Evolutionary conservation across 2,888 invertebrate species (phyloP), one percentile per base, ranked within the genome.

Genomic region (Leistus spinibarbis): DNA sequence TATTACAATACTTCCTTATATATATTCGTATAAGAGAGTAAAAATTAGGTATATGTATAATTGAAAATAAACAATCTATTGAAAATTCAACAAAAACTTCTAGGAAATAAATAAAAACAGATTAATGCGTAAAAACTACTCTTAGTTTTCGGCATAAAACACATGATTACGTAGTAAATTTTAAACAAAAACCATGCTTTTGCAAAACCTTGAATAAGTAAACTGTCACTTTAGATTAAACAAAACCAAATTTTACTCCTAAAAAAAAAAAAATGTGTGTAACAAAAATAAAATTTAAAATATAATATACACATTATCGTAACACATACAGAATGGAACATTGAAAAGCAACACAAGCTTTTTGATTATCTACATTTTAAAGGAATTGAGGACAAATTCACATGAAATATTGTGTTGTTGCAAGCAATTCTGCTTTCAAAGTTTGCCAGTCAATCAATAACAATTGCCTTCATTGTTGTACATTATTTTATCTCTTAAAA

Each of bases 121-220:
- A 10, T 40, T 40, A 40, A 13, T 40, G 40, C 40, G 40, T 40
- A 40, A 40, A 40, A 40, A 13, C 40, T 10, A 40, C 7, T 7
- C 13, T 10, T 7, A 40, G 13, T 40, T 40, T 40, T 40, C 40
- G 40, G 7, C 40, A 40, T 40, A 10, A 10, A 40, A 40, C 40
- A 40, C 40, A 40, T 40, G 40, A 40, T 40, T 40, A 40, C 40
- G 40, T 40, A 40, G 1, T 40, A 40, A 10, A 40, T 40, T 40
- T 40, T 40, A 40, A 40, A 40, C 40, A 40, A 40, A 40, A 40
- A 40, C 40, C 40, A 40, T 13, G 13, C 40, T 40, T 40, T 40
- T 19, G 60, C 17, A 60, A 60, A 60, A 10, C 60, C 60, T 60
- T 60, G 60, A 60, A 60, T 19, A 60, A 17, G 20, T 60, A 60